A percentile compares a stretch with the other conserved stretches of the same genome.
phyloP scores from a whole-genome alignment of 2,113 vertebrate species.

The Nasalis larvatus region DNA sequence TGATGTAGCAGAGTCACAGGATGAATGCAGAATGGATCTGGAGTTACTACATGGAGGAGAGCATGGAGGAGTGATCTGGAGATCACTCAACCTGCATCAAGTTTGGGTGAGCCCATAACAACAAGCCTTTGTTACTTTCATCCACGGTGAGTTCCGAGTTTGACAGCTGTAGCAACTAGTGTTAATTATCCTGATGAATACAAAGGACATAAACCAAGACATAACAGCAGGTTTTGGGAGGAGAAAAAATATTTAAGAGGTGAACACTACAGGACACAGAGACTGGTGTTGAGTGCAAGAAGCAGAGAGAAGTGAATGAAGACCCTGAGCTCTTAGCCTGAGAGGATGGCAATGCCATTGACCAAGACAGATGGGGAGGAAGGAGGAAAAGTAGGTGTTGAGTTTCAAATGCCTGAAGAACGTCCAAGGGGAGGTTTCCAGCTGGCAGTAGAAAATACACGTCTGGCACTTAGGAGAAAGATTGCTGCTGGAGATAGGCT shows the following conservation, averaged over 20 bases:
- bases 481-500: not conserved
- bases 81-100: not conserved
- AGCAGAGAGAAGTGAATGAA: not conserved
- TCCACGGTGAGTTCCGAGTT: not conserved
- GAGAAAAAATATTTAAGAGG: not conserved
- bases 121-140: not conserved
- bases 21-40: not conserved
- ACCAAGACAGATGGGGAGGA: not conserved
- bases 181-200: not conserved
- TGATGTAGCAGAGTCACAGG: not conserved
- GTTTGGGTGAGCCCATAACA: not conserved
- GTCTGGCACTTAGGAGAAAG: not conserved
- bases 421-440: not conserved
- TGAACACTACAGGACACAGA: not conserved
- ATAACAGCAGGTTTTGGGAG: not conserved
- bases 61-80: not conserved
- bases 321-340: not conserved
- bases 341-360: not conserved
- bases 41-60: not conserved
- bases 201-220: not conserved
- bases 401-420: not conserved
- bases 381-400: not conserved
- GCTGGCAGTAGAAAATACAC: not conserved
- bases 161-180: not conserved
- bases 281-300: not conserved